These are phyloP conservation scores for Scaptomyza pallida DNA, from an alignment of 1,140 invertebrate genomes.

Conservation along the genomic window DNA sequence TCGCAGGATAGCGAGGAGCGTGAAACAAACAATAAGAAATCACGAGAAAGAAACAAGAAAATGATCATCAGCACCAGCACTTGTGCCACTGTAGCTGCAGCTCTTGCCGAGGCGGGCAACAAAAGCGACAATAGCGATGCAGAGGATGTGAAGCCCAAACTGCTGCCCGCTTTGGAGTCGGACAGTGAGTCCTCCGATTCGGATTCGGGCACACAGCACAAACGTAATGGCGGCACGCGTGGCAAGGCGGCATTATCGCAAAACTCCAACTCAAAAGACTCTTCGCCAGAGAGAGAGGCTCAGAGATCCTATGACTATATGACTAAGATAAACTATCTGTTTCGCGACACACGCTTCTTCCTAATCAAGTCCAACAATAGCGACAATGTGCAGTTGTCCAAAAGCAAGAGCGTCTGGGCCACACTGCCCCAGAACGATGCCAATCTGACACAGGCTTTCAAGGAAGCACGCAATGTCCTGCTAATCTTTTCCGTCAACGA, in stretches of 20 bases:
- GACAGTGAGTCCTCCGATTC: constrained; percentile 78
- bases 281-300: constrained; percentile 65
- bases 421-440: constrained; percentile 98
- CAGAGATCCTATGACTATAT: constrained; percentile 92
- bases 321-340: constrained; percentile 96
- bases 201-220: constrained; percentile 78
- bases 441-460: constrained; percentile 97
- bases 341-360: constrained; percentile 97
- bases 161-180: constrained; percentile 58
- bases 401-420: constrained; percentile 98
- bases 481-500: constrained; percentile 99
- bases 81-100: background rate
- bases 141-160: constrained; percentile 58
- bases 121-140: constrained; percentile 76
- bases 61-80: constrained; percentile 4
- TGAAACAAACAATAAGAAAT: constrained; percentile 51
- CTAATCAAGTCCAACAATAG: constrained; percentile 99
- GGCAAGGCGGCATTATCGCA: constrained; percentile 31
- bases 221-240: constrained; percentile 66
- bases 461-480: constrained; percentile 96
- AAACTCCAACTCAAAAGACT: constrained; percentile 54
- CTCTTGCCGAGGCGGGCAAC: constrained; percentile 24
- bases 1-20: constrained; percentile 47
- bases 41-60: constrained; percentile 53
- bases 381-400: constrained; percentile 97